Base-by-base conservation (phyloP, 2,888 invertebrate species). In the Strigamia transsilvanica region DNA sequence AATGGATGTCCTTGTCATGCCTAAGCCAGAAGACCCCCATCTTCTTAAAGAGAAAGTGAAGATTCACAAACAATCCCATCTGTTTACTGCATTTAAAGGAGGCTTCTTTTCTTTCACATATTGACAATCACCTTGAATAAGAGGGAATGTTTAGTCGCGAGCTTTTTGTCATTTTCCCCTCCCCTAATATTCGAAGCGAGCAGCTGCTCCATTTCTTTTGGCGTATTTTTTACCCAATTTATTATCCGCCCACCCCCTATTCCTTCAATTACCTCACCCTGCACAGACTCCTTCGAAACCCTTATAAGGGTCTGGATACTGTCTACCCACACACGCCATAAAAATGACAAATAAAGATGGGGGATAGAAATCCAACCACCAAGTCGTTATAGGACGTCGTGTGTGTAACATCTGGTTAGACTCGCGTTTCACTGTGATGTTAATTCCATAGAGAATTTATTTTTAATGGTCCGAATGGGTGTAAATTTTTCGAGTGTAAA, bases 271-370 rank as follows among this genome's bases (percentile, higher is more conserved):
- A 61, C 61, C 61, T 23, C 18, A 10, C 61, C 61, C 61, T 9
- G 2, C 46, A 2, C 46, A 46, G n/a, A 46, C 61, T 61, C 6
- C 12, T 9, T 21, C 21, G 6, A 61, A 23, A 10, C 46, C 46
- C 46, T 13, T 46, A 46, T 46, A 13, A 46, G 61, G 61, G 61
- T 61, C 61, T 61, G 61, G 61, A 61, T 18, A 61, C 21, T 61
- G 61, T 61, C 61, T 61, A 21, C 61, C 61, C 61, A 61, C 61
- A 61, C 61, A 61, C 10, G 61, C 23, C 18, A 61, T 61, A 61
- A 61, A 61, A 61, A 61, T 21, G 61, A 61, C 61, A 61, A 61
- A 61, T 61, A 61, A 61, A 61, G 61, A 61, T 61, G 61, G 61
- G 61, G 61, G 61, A 21, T 4, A 21, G 61, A 61, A 23, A 23